phyloP scores from a whole-genome alignment of 2,888 invertebrate genomes.

The Scaptomyza caliginosa region DNA sequence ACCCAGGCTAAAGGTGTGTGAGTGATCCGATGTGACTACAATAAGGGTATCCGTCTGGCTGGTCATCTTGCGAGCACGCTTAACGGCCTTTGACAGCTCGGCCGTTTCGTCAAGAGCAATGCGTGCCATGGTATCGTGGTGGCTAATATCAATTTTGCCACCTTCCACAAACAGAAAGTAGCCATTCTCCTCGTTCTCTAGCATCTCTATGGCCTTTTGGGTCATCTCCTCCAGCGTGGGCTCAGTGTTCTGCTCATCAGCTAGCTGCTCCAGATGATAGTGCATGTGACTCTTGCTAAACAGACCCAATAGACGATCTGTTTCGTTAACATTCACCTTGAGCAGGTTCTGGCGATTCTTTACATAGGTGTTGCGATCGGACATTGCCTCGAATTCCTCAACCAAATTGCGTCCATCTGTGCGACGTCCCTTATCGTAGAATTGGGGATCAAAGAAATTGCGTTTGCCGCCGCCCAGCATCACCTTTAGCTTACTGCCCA shows the following conservation, averaged over 20 bases:
- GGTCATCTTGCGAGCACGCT: slow-evolving; percentile 87
- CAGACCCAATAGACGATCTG: slow-evolving; percentile 87
- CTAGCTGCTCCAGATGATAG: slow-evolving; percentile 87
- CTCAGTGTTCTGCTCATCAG: slow-evolving; percentile 82
- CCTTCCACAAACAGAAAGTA: slow-evolving; percentile 91
- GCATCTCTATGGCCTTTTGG: slow-evolving; percentile 87
- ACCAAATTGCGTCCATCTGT: slow-evolving; percentile 88
- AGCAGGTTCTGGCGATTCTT: slow-evolving; percentile 85
- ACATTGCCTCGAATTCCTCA: slow-evolving; percentile 86
- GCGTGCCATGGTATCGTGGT: slow-evolving; percentile 79
- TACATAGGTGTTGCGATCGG: slow-evolving; percentile 85
- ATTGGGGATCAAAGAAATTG: slow-evolving; percentile 86
- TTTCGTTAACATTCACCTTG: slow-evolving; percentile 83
- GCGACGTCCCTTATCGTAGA: slow-evolving; percentile 85
- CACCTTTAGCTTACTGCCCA: slow-evolving; percentile 89
- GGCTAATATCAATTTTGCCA: slow-evolving; percentile 82
- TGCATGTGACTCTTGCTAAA: slow-evolving; percentile 88
- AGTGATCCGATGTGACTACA: slow-evolving; percentile 92
- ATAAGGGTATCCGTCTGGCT: slow-evolving; percentile 89
- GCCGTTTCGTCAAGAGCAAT: slow-evolving; percentile 84
- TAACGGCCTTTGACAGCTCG: slow-evolving; percentile 90
- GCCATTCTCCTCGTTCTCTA: slow-evolving; percentile 88
- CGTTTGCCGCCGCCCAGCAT: slow-evolving; percentile 90
- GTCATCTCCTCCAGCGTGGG: slow-evolving; percentile 93
- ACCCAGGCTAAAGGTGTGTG: slow-evolving; percentile 90